Base-by-base conservation (phyloP, 2,888 invertebrate genomes). In the Agrochola lota region DNA sequence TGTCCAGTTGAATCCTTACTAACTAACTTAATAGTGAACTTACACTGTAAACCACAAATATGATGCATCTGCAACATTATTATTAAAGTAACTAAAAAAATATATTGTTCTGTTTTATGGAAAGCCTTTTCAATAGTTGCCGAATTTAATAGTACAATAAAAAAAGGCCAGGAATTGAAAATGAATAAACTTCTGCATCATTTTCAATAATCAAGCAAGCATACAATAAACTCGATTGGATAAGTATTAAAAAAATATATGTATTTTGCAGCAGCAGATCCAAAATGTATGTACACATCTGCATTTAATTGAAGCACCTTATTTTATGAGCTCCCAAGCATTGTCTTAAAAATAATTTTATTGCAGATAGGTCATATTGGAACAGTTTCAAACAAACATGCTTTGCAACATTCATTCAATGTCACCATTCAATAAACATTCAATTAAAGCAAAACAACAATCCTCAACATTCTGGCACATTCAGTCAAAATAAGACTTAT, bases 401-500 rank as follows among this genome's bases (percentile, higher is more conserved):
- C 82, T 77, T 77, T 67, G 74, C 78, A 77, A 85, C 87, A 86
- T 85, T 84, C 91, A 89, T 89, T 85, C 90, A 88, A 92, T 92
- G 91, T 91, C 93, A 92, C 77, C 88, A 79, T 90, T 88, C 90
- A 91, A 90, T 90, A 80, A 82, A 90, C 89, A 91, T 90, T 88
- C 89, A 90, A 88, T 87, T 85, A 84, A 90, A 91, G 87, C 86
- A 90, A 90, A 91, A 91, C 90, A 91, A 92, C 89, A 90, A 89
- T 91, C 89, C 89, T 82, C 87, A 82, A 91, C 90, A 91, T 90
- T 91, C 91, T 90, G 89, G 88, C 89, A 84, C 84, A 90, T 84
- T 88, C 80, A 88, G 74, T 72, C 59, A 67, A 81, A 80, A 77
- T 88, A 85, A 81, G 83, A 76, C 89, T 95, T 97, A 98, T 93